A percentile compares a stretch with the other conserved stretches of the same genome.
Evolutionary conservation across 1,140 invertebrate genomes (phyloP).

Genomic region (Procambarus virginalis): DNA sequence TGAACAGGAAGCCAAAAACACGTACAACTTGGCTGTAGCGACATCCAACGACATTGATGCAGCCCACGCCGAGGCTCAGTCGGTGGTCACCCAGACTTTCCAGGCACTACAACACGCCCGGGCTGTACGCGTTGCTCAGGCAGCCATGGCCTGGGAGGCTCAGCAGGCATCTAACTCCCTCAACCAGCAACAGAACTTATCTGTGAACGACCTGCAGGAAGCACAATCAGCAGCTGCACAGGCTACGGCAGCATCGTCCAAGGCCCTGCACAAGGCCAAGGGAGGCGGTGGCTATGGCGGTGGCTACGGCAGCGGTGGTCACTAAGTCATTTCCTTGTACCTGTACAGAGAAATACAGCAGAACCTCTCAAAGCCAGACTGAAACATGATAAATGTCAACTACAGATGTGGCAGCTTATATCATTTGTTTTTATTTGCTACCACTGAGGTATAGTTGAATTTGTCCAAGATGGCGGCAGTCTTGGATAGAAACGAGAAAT

Average conservation of each 20-base stretch:
- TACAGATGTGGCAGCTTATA: neutral
- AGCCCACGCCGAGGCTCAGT: slow-evolving; percentile 4
- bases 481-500: neutral
- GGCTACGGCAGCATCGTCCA: slow-evolving; percentile 11
- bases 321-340: neutral
- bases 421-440: neutral
- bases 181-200: slow-evolving; percentile 26
- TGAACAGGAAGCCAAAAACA: slow-evolving; percentile 15
- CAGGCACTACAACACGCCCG: slow-evolving; percentile 3
- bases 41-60: slow-evolving; percentile 21
- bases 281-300: neutral
- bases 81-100: slow-evolving; percentile 1
- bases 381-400: neutral
- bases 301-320: too few relatives aligned
- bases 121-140: neutral
- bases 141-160: slow-evolving; percentile 14
- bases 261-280: slow-evolving; percentile 11
- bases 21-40: slow-evolving; percentile 8
- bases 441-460: neutral
- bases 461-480: neutral
- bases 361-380: neutral
- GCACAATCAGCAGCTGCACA: slow-evolving; percentile 15
- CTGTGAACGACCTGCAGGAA: slow-evolving; percentile 2
- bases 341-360: neutral
- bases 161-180: slow-evolving; percentile 22